Base-by-base conservation (phyloP, 2,797 vertebrate species). In the Parambassis ranga region DNA sequence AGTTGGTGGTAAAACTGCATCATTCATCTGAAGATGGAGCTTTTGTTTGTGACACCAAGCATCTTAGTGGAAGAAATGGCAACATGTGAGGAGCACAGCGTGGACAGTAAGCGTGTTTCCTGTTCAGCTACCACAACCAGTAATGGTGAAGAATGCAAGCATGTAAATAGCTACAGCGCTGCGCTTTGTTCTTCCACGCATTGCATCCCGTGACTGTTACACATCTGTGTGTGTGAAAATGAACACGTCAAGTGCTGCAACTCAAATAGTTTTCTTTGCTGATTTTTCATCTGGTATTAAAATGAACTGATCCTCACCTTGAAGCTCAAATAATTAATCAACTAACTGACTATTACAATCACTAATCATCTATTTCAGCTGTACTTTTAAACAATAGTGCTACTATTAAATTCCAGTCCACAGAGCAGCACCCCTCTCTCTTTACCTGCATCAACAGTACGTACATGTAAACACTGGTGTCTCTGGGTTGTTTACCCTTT, bases 91-190 rank as follows among this genome's bases (percentile, higher is more conserved):
- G 27, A 39, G 37, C 16, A 9, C 18, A 11, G 57, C 9, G 10
- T 8, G 35, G 19, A 36, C 22, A 14, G 19, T 24, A 22, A 56
- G 20, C n/a, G 10, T 10, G 33, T n/a, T 27, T 3, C 48, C 28
- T n/a, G 27, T 52, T 53, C 37, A 11, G 50, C 35, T 66, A 9
- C 43, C 10, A 2, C 24, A 23, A 19, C 18, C 26, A 3, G 32
- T 47, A 31, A 46, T 14, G 50, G 51, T 58, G 36, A 63, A 59
- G 51, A 71, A 71, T 61, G 48, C 13, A 39, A 68, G 63, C 49
- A 35, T 75, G 80, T 79, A 48, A 80, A 82, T 68, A 60, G 39
- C 55, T 9, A 71, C 75, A 79, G 71, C 53, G 55, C 59, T n/a
- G 18, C 33, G 52, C 66, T 80, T 77, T 84, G 70, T 84, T 75